Evolutionary conservation across 1,140 invertebrate species (phyloP), one percentile per base, ranked within the genome.

Genomic region (Cylas formicarius): DNA sequence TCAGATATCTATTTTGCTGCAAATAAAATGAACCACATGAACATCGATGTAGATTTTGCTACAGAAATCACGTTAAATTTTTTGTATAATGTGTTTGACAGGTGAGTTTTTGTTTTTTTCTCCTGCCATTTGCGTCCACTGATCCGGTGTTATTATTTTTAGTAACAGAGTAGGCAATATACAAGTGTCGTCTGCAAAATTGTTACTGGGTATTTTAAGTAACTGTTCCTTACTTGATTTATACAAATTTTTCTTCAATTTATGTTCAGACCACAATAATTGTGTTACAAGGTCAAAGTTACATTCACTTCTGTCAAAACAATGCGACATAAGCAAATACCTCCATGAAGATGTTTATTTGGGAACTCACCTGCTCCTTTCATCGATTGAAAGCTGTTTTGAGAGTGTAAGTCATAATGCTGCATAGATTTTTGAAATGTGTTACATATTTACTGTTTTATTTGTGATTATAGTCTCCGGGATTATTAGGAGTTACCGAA

Each of bases 251-350:
- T 63, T 83, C 22, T 80, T 80, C 50, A 68, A 71, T 40, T 73
- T 76, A 49, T 67, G 78, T 48, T 71, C 77, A 14, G 80, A 82
- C 57, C 76, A 80, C 48, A 80, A 80, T 56, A 75, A 76, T 23
- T 80, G 75, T 53, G 69, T 81, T 21, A 73, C 73, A 8, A 69
- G 73, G 10, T 66, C 72, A 16, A 68, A 72, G 36, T 58, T 84
- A 28, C 69, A 72, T 17, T 59, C 64, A 0, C 63, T 83, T 28
- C 55, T 84, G 19, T 60, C 65, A 20, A 69, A 74, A 62, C 58
- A 78, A 9, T 61, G 67, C 2, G 62, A 68, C 8, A 61, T 82
- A 18, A 66, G 74, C 2, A 67, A 72, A 47, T 76, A 74, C 58
- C 58, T 82, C 22, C 74, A 73, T 9, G 72, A 75, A 50, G 67